Conservation (phyloP, 2,113 vertebrate genomes). For the Pycnonotus jocosus region DNA sequence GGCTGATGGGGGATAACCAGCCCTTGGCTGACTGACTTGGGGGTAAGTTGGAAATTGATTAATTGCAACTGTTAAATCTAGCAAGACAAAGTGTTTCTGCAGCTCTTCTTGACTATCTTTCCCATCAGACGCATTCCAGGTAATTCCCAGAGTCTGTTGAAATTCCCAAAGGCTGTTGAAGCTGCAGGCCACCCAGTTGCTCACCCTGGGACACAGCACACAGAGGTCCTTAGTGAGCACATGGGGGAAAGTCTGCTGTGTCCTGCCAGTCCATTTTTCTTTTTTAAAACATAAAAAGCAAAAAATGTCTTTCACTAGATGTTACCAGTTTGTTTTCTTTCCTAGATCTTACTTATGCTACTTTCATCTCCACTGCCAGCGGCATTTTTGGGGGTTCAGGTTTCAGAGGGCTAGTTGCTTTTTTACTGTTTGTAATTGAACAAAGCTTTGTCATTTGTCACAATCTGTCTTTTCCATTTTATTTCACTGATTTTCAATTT, state of each 20-base stretch:
- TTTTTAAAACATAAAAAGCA: background rate
- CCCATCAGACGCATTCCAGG: background rate
- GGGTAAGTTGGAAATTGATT: background rate
- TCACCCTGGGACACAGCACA: background rate
- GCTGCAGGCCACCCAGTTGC: background rate
- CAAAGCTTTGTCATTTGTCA: conserved; percentile 43
- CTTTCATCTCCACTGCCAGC: conserved; percentile 31
- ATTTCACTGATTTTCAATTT: conserved; percentile 40
- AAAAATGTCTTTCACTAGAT: background rate
- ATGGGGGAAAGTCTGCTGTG: background rate
- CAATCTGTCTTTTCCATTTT: background rate
- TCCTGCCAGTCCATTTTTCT: no score
- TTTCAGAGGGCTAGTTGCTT: conserved; percentile 48
- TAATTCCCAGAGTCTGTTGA: background rate
- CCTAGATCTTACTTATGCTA: conserved; percentile 31
- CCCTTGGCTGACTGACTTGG: background rate
- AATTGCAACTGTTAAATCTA: background rate
- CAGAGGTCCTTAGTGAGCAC: no score
- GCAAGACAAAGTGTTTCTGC: background rate
- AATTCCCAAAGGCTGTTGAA: background rate
- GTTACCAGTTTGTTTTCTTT: conserved; percentile 42
- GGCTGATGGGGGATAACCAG: background rate
- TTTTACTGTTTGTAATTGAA: conserved; percentile 50
- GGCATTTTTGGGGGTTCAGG: background rate
- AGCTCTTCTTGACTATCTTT: background rate